A percentile compares a stretch with the other conserved stretches of the same genome.
These are phyloP conservation scores for Vandiemenella viatica DNA, from an alignment of 2,888 invertebrate species.

Conservation along the genomic window DNA sequence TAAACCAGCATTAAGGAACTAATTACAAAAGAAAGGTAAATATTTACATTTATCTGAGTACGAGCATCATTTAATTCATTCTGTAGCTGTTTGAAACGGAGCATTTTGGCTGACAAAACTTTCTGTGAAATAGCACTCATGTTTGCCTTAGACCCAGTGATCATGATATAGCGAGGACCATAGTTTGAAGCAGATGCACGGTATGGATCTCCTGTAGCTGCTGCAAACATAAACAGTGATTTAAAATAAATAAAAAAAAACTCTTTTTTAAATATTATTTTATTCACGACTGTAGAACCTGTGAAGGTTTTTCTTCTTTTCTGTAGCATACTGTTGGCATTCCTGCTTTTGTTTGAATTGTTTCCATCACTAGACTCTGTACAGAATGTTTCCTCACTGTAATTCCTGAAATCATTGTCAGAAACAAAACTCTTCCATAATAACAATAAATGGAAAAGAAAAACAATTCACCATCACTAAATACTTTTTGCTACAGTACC, in stretches of 20 bases:
- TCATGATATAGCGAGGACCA: neutral
- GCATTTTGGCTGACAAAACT: slow-evolving; percentile 59
- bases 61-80: slow-evolving; percentile 68
- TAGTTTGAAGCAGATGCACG: slow-evolving; percentile 1
- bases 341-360: slow-evolving; percentile 6
- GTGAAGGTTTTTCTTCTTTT: slow-evolving; percentile 7
- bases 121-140: slow-evolving; percentile 38
- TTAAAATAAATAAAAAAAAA: neutral
- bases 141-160: slow-evolving; percentile 12
- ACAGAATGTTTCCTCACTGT: slow-evolving; percentile 6
- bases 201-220: slow-evolving; percentile 4
- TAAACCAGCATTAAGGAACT: no score
- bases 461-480: no score
- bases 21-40: no score
- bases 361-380: slow-evolving; percentile 3
- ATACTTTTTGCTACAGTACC: no score
- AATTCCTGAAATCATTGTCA: slow-evolving; percentile 2
- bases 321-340: slow-evolving; percentile 6
- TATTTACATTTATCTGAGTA: slow-evolving; percentile 52
- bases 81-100: slow-evolving; percentile 59
- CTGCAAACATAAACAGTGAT: neutral
- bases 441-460: no score
- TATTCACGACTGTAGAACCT: neutral
- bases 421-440: no score
- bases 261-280: neutral